A percentile compares a stretch with the other conserved stretches of the same genome.
phyloP scores from a whole-genome alignment of 2,797 vertebrate genomes.

The Pelobates cultripes region DNA sequence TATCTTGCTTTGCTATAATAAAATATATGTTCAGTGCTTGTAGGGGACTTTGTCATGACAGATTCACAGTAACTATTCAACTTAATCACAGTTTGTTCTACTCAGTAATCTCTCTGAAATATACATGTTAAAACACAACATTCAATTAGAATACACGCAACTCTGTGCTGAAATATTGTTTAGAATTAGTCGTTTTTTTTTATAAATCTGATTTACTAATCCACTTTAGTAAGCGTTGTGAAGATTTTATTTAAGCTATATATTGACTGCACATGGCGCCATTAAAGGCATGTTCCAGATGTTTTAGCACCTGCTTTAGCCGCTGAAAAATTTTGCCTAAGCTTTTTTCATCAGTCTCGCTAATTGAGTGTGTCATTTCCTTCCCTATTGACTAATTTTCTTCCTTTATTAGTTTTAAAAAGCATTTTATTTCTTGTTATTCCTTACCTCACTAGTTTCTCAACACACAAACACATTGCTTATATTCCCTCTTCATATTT shows the following conservation, averaged over 20 bases:
- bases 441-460: neutral
- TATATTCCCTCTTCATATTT: neutral
- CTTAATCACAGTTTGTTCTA: too few relatives aligned
- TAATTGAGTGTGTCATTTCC: conserved; percentile 34
- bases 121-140: too few relatives aligned
- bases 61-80: too few relatives aligned
- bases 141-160: too few relatives aligned
- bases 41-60: too few relatives aligned
- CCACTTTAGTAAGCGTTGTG: neutral
- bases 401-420: conserved; percentile 4
- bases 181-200: neutral
- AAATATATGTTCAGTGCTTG: too few relatives aligned
- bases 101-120: too few relatives aligned
- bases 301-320: conserved; percentile 29
- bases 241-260: neutral
- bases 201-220: neutral
- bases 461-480: neutral
- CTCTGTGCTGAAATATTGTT: too few relatives aligned
- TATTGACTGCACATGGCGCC: conserved; percentile 13
- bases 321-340: conserved; percentile 23
- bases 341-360: conserved; percentile 32
- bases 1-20: too few relatives aligned
- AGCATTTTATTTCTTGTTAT: neutral
- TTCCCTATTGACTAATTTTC: conserved; percentile 11
- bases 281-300: conserved; percentile 35